These are phyloP conservation scores for Leguminivora glycinivorella DNA, from an alignment of 1,140 invertebrate species.

Conservation along the genomic window DNA sequence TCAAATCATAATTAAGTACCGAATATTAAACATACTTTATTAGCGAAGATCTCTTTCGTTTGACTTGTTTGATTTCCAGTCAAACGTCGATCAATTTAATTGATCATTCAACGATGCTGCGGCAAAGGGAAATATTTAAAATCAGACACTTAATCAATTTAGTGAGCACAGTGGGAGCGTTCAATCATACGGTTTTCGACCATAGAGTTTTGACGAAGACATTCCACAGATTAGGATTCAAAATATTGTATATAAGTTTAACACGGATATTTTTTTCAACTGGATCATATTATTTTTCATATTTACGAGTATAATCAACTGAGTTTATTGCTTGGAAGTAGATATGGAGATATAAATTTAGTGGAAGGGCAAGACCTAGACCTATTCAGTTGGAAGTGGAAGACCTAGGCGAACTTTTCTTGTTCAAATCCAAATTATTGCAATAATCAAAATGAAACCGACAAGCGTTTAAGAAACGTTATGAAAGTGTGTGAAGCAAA, in stretches of 20 bases:
- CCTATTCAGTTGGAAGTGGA: no score
- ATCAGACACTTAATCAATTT: slow-evolving; percentile 70
- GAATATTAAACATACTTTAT: slow-evolving; percentile 10
- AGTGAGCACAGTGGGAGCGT: slow-evolving; percentile 56
- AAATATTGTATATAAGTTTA: neutral
- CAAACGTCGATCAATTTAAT: slow-evolving; percentile 69
- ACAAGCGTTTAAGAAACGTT: no score
- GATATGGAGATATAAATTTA: no score
- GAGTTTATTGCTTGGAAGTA: no score
- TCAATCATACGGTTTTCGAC: slow-evolving; percentile 49
- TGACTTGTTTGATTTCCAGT: slow-evolving; percentile 43
- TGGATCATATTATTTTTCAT: no score
- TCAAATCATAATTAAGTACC: slow-evolving; percentile 21
- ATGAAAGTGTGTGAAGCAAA: no score
- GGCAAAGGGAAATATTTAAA: slow-evolving; percentile 63
- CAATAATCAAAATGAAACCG: no score
- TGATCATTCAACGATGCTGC: slow-evolving; percentile 64
- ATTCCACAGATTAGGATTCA: slow-evolving; percentile 39
- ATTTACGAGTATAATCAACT: no score
- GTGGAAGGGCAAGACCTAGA: no score
- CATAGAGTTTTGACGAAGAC: slow-evolving; percentile 37
- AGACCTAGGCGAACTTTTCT: no score
- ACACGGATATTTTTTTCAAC: neutral
- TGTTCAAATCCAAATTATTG: no score
- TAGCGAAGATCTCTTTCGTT: slow-evolving; percentile 31